Evolutionary conservation across 2,113 vertebrate species (phyloP), one percentile per base, ranked within the genome.

Genomic region (Tursiops truncatus): DNA sequence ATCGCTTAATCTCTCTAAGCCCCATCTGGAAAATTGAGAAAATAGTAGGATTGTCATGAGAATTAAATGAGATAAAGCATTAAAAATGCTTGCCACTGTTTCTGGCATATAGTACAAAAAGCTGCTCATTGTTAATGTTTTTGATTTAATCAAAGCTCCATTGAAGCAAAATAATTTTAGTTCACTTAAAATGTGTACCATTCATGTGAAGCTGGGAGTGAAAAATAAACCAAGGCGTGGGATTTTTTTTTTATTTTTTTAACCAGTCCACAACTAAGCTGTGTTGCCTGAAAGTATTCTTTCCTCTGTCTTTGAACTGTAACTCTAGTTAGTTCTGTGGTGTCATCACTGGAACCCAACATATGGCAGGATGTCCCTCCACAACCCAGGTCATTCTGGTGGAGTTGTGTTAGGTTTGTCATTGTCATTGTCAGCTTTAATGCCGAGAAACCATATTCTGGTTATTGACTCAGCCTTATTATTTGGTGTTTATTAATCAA

Each of bases 21-120:
- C n/a, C 73, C 53, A 38, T 96, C 84, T 97, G 81, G 76, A 93
- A 97, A 94, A 95, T 17, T 33, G 56, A 95, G 68, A 86, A 88
- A 82, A 53, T 76, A 94, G 62, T 87, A 92, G 89, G 56, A 90
- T 96, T 95, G 5, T 56, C 56, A 21, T 74, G 41, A 58, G 28
- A 6, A 62, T 90, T 94, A 77, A 65, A 74, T 56, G n/a, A 76
- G 23, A 73, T 81, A 47, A 95, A 91, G 67, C 58, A 84, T 62
- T 80, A 83, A 74, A 74, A 80, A 70, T 74, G 85, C 47, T 88
- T 90, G 7, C 5, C 2, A 71, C 62, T 80, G 33, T 95, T 85
- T 92, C 28, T 95, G 53, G 77, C 36, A 60, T 21, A 74, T 79
- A 70, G 70, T 20, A 60, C 38, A 53, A 13, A 81, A 65, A 71